A percentile compares a stretch with the other conserved stretches of the same genome.
phyloP scores from a whole-genome alignment of 2,888 invertebrate genomes.

The Drosophila incognita region DNA sequence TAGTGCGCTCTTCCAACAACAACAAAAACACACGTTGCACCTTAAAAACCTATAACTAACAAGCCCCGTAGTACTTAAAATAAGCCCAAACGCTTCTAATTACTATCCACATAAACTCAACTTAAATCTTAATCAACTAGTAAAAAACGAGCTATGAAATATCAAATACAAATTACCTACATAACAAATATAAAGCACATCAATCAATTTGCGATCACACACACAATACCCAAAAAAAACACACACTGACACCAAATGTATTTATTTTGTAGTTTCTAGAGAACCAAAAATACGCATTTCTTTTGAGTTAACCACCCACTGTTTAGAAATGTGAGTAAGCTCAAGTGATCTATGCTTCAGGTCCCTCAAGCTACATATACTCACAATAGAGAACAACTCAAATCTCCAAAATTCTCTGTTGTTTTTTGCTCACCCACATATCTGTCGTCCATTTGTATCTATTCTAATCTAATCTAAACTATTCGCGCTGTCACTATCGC shows the following conservation, averaged over 20 bases:
- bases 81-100: constrained; percentile 64
- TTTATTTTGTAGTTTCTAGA: constrained; percentile 41
- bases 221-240: constrained; percentile 2
- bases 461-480: constrained; percentile 27
- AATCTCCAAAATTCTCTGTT: constrained; percentile 19
- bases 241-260: constrained; percentile 8
- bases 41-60: constrained; percentile 36
- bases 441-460: constrained; percentile 23
- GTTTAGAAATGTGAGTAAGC: constrained; percentile 10
- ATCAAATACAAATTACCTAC: constrained; percentile 72
- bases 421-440: constrained; percentile 21
- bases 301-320: constrained; percentile 23
- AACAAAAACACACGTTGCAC: constrained; percentile 62
- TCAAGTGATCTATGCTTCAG: constrained; percentile 18
- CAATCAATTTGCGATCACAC: constrained; percentile 47
- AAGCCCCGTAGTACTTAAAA: constrained; percentile 63
- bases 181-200: constrained; percentile 78
- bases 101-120: constrained; percentile 57
- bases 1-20: constrained; percentile 62
- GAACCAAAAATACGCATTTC: constrained; percentile 8
- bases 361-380: constrained; percentile 5
- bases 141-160: constrained; percentile 74
- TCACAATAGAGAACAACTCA: constrained; percentile 14
- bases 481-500: constrained; percentile 53
- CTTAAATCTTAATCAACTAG: constrained; percentile 54